A percentile compares a stretch with the other conserved stretches of the same genome.
Conservation (phyloP, 2,113 vertebrate genomes). For the Vidua macroura region DNA sequence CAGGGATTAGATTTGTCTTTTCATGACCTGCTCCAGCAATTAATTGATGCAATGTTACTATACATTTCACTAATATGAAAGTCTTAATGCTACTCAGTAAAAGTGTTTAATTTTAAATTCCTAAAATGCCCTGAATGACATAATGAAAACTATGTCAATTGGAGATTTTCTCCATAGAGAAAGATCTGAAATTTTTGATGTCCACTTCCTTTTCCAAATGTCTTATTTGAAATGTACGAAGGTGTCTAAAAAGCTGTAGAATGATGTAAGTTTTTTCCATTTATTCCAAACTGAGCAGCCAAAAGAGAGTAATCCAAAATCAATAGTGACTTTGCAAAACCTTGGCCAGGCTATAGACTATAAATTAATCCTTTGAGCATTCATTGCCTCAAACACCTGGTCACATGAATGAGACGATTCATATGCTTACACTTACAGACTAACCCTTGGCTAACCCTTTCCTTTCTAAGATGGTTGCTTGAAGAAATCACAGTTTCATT, state of each 20-base stretch:
- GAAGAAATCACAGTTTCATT: background rate
- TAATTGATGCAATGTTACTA: background rate
- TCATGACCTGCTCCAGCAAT: background rate
- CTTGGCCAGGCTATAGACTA: background rate
- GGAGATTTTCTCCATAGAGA: background rate
- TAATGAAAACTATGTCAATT: background rate
- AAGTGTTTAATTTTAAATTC: background rate
- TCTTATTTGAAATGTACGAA: background rate
- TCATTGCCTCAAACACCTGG: background rate
- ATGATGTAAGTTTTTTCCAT: background rate
- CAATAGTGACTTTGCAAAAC: constrained; percentile 1
- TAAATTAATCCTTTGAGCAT: background rate
- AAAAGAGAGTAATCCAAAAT: background rate
- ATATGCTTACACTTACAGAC: background rate
- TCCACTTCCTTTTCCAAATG: background rate
- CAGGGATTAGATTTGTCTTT: background rate
- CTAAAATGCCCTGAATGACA: background rate
- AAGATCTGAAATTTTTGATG: background rate
- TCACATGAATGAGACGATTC: background rate
- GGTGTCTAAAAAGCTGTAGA: background rate
- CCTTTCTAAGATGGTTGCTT: background rate
- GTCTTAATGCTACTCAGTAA: background rate
- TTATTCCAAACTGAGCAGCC: background rate
- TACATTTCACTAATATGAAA: background rate
- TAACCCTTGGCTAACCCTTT: constrained; percentile 8